These are phyloP conservation scores for Eonycteris spelaea DNA, from an alignment of 2,113 vertebrate genomes.

Conservation along the genomic window DNA sequence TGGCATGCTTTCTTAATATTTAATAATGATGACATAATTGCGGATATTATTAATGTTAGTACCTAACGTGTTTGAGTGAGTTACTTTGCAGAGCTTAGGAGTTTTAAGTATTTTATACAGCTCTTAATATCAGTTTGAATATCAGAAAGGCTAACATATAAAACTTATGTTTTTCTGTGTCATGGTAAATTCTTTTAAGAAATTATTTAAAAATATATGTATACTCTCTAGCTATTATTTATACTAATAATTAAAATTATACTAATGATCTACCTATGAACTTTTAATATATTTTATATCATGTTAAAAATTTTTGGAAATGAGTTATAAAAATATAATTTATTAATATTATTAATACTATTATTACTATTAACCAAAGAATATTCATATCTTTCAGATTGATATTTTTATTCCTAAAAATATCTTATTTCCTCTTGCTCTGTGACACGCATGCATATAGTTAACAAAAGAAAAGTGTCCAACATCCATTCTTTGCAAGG, in stretches of 20 bases:
- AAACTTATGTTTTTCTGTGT: neutral
- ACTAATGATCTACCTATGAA: neutral
- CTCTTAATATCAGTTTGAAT: neutral
- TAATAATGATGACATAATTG: neutral
- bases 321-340: neutral
- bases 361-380: neutral
- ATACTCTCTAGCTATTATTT: neutral
- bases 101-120: neutral
- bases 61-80: neutral
- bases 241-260: conserved; percentile 2
- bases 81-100: neutral
- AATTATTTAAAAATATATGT: neutral
- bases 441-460: neutral
- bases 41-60: neutral
- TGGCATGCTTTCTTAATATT: neutral
- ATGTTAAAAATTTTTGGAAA: neutral
- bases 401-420: neutral
- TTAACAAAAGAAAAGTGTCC: neutral
- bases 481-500: neutral
- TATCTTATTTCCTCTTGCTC: neutral
- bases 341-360: neutral
- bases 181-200: neutral
- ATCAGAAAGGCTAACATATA: neutral
- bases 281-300: neutral
- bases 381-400: neutral